Base-by-base conservation (phyloP, 2,888 invertebrate species). In the Dioctria rufipes region DNA sequence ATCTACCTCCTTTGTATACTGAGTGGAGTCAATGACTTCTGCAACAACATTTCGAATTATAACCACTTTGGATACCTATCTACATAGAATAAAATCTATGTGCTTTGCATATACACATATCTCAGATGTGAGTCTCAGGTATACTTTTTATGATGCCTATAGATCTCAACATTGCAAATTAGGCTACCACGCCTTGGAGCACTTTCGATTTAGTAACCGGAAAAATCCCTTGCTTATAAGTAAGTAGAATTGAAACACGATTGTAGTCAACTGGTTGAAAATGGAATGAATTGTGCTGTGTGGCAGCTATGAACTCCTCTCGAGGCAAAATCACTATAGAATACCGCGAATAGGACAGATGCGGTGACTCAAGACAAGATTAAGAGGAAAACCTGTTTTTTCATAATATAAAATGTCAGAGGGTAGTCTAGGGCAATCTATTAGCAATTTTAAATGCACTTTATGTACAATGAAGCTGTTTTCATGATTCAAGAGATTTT, bases 401-500 rank as follows among this genome's bases (percentile, higher is more conserved):
- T 4, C 54, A 8, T 8, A 11, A 8, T 11, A 4, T 49, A 49
- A 69, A 69, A 69, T 69, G 69, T 69, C 69, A 69, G 69, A 46
- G 69, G 8, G 51, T 46, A 67, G 25, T 49, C 42, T 37, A 69
- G 69, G 51, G 8, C 11, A 69, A 69, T 67, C 49, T 43, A 46
- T 67, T 69, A 69, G 69, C 51, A 51, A 43, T 67, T 46, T 51
- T 69, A 51, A 39, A 51, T 69, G 51, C 39, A 49, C 6, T 69
- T 69, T 39, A 40, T 25, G 25, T 4, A 25, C 49, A 69, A 37
- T 54, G 54, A n/a, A 54, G 4, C n/a, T 54, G 54, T 39, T 51
- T 39, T 25, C 51, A 51, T 49, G 37, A 54, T 51, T 69, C 51
- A 39, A 11, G 49, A 39, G 37, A 9, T 37, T 69, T 54, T 54